phyloP scores from a whole-genome alignment of 2,797 vertebrate species.

The Oreochromis grahami region DNA sequence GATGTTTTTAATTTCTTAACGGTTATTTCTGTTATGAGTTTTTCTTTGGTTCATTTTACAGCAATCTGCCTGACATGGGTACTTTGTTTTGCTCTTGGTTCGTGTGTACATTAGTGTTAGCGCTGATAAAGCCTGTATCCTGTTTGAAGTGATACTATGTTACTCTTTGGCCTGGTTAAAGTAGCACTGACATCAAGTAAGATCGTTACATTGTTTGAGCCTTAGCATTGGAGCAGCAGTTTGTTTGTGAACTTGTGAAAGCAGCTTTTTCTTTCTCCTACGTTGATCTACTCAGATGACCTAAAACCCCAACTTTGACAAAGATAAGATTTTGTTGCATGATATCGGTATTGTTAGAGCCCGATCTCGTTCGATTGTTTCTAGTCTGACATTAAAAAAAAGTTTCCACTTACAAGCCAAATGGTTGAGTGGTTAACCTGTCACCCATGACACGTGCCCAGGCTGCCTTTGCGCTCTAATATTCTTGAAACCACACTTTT shows the following conservation, averaged over 20 bases:
- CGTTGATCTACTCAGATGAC: background rate
- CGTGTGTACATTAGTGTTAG: background rate
- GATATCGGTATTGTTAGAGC: background rate
- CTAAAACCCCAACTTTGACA: background rate
- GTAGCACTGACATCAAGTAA: background rate
- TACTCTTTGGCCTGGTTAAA: background rate
- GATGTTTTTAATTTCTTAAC: background rate
- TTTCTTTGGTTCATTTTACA: background rate
- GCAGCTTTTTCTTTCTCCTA: background rate
- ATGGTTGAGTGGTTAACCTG: background rate
- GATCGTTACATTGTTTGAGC: background rate
- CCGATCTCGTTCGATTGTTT: background rate
- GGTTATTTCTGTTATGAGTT: background rate
- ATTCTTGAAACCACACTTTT: background rate
- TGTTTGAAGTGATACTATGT: background rate
- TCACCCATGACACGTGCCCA: fast-evolving
- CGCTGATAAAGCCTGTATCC: background rate
- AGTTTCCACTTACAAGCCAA: background rate
- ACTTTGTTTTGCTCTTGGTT: background rate
- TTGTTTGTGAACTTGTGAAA: background rate
- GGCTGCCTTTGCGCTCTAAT: background rate
- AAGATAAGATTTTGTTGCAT: background rate
- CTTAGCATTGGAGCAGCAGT: background rate
- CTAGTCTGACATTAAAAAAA: background rate
- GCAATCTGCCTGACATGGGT: background rate